These are phyloP conservation scores for Zaprionus bogoriensis DNA, from an alignment of 2,888 invertebrate species.

Conservation along the genomic window DNA sequence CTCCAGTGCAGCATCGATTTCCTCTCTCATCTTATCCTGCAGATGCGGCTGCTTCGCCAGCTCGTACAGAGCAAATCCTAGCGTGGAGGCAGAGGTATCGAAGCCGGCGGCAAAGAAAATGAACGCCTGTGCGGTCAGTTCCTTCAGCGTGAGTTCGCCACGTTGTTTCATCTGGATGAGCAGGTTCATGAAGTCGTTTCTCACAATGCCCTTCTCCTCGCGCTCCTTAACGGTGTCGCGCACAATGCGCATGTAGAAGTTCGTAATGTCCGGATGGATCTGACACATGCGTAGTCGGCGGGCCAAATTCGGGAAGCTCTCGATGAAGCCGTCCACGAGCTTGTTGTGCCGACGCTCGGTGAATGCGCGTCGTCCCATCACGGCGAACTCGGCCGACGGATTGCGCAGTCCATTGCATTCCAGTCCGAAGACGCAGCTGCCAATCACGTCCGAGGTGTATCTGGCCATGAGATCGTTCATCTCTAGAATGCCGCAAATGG, in stretches of 20 bases:
- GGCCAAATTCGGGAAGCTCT: slow-evolving; percentile 57
- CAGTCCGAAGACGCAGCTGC: slow-evolving; percentile 83
- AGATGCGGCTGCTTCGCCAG: slow-evolving; percentile 83
- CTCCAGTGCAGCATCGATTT: slow-evolving; percentile 81
- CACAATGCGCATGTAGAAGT: slow-evolving; percentile 77
- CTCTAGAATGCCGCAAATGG: slow-evolving; percentile 62
- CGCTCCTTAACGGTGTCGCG: slow-evolving; percentile 80
- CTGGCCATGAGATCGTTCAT: slow-evolving; percentile 77
- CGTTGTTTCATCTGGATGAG: slow-evolving; percentile 80
- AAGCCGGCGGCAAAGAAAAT: slow-evolving; percentile 84
- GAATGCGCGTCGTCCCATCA: slow-evolving; percentile 63
- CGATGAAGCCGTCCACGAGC: slow-evolving; percentile 48
- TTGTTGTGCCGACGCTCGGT: slow-evolving; percentile 56
- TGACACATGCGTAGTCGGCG: slow-evolving; percentile 54
- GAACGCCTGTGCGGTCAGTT: slow-evolving; percentile 84
- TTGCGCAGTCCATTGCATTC: slow-evolving; percentile 81
- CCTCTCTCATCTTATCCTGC: slow-evolving; percentile 82
- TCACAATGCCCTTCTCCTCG: slow-evolving; percentile 69
- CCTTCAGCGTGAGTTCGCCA: slow-evolving; percentile 73
- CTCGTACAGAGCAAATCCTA: slow-evolving; percentile 83
- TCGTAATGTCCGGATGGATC: slow-evolving; percentile 53
- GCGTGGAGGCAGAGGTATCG: slow-evolving; percentile 84
- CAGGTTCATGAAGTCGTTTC: slow-evolving; percentile 84
- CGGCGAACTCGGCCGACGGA: slow-evolving; percentile 79
- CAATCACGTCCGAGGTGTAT: slow-evolving; percentile 84